Conservation (phyloP, 2,888 invertebrate species). For the Ophion obscuratus region DNA sequence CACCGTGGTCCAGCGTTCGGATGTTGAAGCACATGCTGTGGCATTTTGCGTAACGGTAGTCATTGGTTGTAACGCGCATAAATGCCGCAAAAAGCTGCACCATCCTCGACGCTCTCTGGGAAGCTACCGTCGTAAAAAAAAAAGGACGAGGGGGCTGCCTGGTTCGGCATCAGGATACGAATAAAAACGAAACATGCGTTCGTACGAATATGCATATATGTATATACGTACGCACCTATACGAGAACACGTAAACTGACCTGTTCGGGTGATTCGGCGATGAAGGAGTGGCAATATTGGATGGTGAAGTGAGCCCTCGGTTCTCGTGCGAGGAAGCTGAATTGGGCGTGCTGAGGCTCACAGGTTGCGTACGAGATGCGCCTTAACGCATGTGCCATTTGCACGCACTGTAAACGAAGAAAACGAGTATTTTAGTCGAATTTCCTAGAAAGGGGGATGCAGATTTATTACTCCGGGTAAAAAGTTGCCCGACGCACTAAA, state of each 20-base stretch:
- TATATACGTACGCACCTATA: conserved; percentile 2
- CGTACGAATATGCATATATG: background rate
- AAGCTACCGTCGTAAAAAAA: conserved; percentile 50
- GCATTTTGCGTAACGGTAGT: conserved; percentile 61
- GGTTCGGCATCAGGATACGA: background rate
- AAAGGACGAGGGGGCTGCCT: background rate
- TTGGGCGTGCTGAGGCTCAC: conserved; percentile 91
- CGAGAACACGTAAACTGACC: conserved; percentile 85
- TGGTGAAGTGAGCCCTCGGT: conserved; percentile 88
- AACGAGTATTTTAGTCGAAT: conserved; percentile 16
- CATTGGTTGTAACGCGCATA: conserved; percentile 40
- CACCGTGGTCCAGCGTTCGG: conserved; percentile 30
- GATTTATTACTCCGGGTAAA: conserved; percentile 64
- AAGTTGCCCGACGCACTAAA: conserved; percentile 9
- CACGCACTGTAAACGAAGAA: conserved; percentile 87
- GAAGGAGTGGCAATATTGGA: conserved; percentile 94
- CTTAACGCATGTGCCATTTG: conserved; percentile 94
- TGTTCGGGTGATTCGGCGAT: conserved; percentile 90
- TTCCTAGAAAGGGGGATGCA: conserved; percentile 61
- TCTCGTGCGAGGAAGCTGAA: conserved; percentile 92
- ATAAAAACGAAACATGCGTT: conserved; percentile 14
- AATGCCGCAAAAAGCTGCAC: conserved; percentile 54
- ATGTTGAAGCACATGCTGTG: conserved; percentile 47
- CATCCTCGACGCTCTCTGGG: conserved; percentile 3
- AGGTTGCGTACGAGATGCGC: conserved; percentile 94